These are phyloP conservation scores for Diaperis boleti DNA, from an alignment of 2,888 invertebrate species.

Conservation along the genomic window DNA sequence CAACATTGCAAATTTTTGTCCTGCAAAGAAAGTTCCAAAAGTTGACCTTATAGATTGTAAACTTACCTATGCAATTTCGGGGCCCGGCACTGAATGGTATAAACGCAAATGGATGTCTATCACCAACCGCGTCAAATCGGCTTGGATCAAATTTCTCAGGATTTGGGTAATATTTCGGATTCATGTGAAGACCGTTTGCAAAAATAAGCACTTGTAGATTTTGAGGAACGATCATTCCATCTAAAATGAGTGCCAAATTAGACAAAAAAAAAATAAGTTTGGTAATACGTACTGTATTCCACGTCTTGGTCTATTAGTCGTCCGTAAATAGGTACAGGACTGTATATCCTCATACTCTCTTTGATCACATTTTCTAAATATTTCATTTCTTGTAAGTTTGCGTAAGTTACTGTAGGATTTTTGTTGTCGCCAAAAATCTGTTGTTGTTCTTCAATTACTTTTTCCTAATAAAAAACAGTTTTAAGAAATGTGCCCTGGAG, in stretches of 20 bases:
- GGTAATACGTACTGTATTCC: slow-evolving; percentile 18
- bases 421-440: slow-evolving; percentile 57
- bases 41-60: not conserved
- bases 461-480: slow-evolving; percentile 54
- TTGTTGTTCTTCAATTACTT: slow-evolving; percentile 62
- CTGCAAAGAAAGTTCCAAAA: slow-evolving; percentile 47
- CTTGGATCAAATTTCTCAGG: slow-evolving; percentile 70
- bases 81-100: slow-evolving; percentile 74
- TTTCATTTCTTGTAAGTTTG: slow-evolving; percentile 69
- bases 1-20: slow-evolving; percentile 67
- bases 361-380: slow-evolving; percentile 70
- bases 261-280: too few relatives aligned
- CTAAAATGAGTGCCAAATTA: slow-evolving; percentile 43
- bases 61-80: slow-evolving; percentile 71
- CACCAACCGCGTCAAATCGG: slow-evolving; percentile 66
- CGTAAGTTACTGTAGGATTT: slow-evolving; percentile 48
- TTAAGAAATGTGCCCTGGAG: too few relatives aligned
- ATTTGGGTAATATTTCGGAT: slow-evolving; percentile 68
- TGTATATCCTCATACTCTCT: slow-evolving; percentile 69
- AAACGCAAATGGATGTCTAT: slow-evolving; percentile 68
- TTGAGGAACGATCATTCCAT: slow-evolving; percentile 56
- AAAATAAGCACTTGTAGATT: slow-evolving; percentile 64
- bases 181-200: slow-evolving; percentile 67
- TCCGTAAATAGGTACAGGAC: slow-evolving; percentile 68
- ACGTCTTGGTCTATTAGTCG: slow-evolving; percentile 63